phyloP scores from a whole-genome alignment of 2,797 vertebrate species.

The Anguilla megastoma region DNA sequence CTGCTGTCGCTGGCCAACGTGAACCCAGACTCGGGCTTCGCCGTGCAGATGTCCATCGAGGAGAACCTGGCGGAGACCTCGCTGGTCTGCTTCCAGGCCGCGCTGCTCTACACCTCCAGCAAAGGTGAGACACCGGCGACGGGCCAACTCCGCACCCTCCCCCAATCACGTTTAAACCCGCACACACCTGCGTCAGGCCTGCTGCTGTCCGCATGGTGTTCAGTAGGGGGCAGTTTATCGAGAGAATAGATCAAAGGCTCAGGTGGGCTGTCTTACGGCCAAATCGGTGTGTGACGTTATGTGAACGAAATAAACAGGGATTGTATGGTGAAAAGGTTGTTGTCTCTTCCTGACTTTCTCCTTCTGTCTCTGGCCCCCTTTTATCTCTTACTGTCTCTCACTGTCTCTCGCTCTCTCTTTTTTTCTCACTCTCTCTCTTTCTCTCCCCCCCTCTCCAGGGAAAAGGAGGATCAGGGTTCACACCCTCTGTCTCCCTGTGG shows the following conservation, averaged over 20 bases:
- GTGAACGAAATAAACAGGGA: not conserved
- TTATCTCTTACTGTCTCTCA: not conserved
- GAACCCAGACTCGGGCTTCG: constrained; percentile 94
- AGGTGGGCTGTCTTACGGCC: too few species aligned
- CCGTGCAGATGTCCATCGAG: constrained; percentile 95
- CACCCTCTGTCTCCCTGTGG: constrained; percentile 92
- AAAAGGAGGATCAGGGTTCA: constrained; percentile 94
- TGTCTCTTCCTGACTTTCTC: not conserved
- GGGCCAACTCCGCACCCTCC: not conserved
- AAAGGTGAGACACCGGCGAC: constrained; percentile 71
- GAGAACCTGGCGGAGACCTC: constrained; percentile 91
- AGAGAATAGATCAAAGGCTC: too few species aligned
- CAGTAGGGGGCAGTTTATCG: too few species aligned
- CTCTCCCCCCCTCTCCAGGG: constrained; percentile 66
- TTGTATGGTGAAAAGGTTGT: not conserved
- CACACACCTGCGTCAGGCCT: not conserved
- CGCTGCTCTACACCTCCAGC: constrained; percentile 94
- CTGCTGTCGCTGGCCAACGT: constrained; percentile 94
- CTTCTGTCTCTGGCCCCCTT: not conserved
- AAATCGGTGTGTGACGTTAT: not conserved
- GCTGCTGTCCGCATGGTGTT: not conserved
- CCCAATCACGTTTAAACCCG: too few species aligned
- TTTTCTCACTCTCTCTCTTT: not conserved
- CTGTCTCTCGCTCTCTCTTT: not conserved
- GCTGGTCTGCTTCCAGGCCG: constrained; percentile 94